Conservation (phyloP, 2,797 vertebrate species). For the Scyliorhinus canicula region DNA sequence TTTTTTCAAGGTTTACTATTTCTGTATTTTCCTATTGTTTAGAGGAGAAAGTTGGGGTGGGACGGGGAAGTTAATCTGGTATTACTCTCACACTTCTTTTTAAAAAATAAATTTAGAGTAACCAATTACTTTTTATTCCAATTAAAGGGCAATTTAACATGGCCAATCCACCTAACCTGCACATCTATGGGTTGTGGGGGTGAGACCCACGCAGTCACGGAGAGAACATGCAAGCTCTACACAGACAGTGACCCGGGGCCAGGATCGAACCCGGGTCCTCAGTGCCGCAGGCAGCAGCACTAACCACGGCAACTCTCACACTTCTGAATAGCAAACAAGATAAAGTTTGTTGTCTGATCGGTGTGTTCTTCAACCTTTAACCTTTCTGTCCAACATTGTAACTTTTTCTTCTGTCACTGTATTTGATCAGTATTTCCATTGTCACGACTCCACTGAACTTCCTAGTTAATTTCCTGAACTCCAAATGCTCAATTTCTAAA, state of each 20-base stretch:
- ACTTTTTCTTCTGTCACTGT: not conserved
- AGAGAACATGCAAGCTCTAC: too few relatives aligned
- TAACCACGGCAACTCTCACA: too few relatives aligned
- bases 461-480: not conserved
- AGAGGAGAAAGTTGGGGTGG: not conserved
- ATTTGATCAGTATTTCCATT: not conserved
- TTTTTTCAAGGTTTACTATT: not conserved
- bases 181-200: too few relatives aligned
- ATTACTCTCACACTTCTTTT: too few relatives aligned
- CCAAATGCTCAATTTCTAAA: not conserved
- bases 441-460: not conserved
- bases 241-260: too few relatives aligned
- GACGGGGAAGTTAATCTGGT: not conserved
- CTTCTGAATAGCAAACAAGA: not conserved
- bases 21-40: not conserved
- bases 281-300: too few relatives aligned
- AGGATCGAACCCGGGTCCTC: too few relatives aligned
- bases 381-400: not conserved
- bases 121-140: too few relatives aligned
- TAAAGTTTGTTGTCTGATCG: not conserved
- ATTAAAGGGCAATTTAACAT: too few relatives aligned
- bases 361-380: not conserved
- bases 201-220: too few relatives aligned
- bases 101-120: too few relatives aligned
- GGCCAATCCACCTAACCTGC: too few relatives aligned